phyloP scores from a whole-genome alignment of 2,113 vertebrate genomes.

The Elephantulus edwardii region DNA sequence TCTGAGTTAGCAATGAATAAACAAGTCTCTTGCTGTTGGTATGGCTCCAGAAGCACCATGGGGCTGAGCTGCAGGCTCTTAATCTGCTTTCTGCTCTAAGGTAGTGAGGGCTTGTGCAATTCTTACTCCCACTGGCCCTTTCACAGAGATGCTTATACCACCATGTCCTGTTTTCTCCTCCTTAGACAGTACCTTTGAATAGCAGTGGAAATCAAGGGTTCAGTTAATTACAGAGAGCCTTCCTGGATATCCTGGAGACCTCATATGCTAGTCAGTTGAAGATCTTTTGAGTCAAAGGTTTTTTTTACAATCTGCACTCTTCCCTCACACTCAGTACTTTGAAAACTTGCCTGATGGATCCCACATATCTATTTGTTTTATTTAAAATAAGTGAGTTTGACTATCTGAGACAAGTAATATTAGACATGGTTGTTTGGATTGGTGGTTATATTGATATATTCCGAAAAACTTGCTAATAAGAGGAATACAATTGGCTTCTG shows the following conservation, averaged over 20 bases:
- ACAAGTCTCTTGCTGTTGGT: too few relatives aligned
- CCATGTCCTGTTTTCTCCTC: too few relatives aligned
- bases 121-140: too few relatives aligned
- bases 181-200: too few relatives aligned
- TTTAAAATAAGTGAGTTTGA: not conserved
- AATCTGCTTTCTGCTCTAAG: too few relatives aligned
- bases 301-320: not conserved
- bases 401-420: not conserved
- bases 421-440: not conserved
- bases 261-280: not conserved
- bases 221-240: not conserved
- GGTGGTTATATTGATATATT: not conserved
- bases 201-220: not conserved
- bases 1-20: too few relatives aligned
- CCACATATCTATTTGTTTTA: not conserved
- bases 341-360: not conserved
- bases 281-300: not conserved
- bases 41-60: too few relatives aligned
- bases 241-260: not conserved
- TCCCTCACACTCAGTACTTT: not conserved
- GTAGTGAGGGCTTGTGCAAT: too few relatives aligned
- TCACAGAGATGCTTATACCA: too few relatives aligned
- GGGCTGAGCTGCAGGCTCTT: too few relatives aligned
- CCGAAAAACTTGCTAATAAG: not conserved
- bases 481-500: not conserved